Conservation (phyloP, 2,113 vertebrate species). For the Ophiodon elongatus region DNA sequence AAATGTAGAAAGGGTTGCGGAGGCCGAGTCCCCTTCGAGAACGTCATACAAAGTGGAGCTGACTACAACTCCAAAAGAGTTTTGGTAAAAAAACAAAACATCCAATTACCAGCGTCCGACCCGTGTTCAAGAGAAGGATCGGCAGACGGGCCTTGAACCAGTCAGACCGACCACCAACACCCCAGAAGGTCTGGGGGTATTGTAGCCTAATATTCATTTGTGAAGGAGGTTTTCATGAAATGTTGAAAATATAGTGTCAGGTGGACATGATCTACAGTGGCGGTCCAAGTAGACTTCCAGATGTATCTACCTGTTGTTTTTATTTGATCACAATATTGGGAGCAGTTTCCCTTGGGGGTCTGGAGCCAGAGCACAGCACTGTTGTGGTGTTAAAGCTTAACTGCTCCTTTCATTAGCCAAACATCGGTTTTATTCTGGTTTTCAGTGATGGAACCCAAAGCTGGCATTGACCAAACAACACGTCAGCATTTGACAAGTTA, state of each 20-base stretch:
- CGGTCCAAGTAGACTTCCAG: not conserved
- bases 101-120: not conserved
- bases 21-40: not conserved
- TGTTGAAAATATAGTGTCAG: not conserved
- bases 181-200: not conserved
- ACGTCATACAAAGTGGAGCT: not conserved
- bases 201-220: not conserved
- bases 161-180: not conserved
- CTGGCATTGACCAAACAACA: not conserved
- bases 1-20: not conserved
- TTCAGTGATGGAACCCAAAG: not conserved
- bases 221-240: slow-evolving; percentile 5
- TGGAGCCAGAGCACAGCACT: not conserved
- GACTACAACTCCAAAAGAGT: not conserved
- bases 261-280: not conserved
- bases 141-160: not conserved
- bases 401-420: not conserved
- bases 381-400: not conserved
- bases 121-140: not conserved
- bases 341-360: not conserved
- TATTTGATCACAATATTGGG: not conserved
- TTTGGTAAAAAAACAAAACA: slow-evolving; percentile 4
- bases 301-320: slow-evolving; percentile 9
- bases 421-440: not conserved
- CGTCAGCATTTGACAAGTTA: not conserved